These are phyloP conservation scores for Amphimallon solstitiale DNA, from an alignment of 2,888 invertebrate species.

Conservation along the genomic window DNA sequence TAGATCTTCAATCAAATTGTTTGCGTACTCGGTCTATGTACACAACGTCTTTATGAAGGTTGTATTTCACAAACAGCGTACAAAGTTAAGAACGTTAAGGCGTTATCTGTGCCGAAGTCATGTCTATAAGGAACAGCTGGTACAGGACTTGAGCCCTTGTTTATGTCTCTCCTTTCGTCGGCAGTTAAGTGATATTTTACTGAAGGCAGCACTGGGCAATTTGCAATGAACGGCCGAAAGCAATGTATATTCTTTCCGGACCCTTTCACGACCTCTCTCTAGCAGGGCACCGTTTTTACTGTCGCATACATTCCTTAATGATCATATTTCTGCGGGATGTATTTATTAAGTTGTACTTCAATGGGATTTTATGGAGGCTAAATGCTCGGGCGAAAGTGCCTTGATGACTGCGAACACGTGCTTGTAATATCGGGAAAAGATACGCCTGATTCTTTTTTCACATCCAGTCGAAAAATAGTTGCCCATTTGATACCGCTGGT, in stretches of 20 bases:
- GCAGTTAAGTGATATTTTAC: constrained; percentile 46
- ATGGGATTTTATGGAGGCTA: background rate
- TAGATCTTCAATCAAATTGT: background rate
- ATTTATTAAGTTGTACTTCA: constrained; percentile 14
- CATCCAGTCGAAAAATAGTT: background rate
- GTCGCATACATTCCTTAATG: background rate
- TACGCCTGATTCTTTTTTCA: background rate
- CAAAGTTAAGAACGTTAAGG: background rate
- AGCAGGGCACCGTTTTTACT: background rate
- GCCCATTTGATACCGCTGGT: too few relatives aligned
- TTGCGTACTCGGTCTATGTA: background rate
- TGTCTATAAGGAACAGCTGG: constrained; percentile 50
- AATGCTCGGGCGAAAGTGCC: background rate
- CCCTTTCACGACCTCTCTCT: background rate
- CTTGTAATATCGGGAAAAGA: background rate
- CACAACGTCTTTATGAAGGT: background rate
- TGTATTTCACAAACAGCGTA: constrained; percentile 11
- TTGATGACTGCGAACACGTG: constrained; percentile 6
- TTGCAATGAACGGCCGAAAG: constrained; percentile 3
- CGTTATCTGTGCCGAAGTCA: constrained; percentile 47
- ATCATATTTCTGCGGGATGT: constrained; percentile 20
- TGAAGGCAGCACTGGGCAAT: constrained; percentile 22
- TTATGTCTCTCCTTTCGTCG: constrained; percentile 48
- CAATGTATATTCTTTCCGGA: background rate
- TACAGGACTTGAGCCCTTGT: constrained; percentile 47